Evolutionary conservation across 2,113 vertebrate genomes (phyloP).

Genomic region (Aptenodytes patagonicus): DNA sequence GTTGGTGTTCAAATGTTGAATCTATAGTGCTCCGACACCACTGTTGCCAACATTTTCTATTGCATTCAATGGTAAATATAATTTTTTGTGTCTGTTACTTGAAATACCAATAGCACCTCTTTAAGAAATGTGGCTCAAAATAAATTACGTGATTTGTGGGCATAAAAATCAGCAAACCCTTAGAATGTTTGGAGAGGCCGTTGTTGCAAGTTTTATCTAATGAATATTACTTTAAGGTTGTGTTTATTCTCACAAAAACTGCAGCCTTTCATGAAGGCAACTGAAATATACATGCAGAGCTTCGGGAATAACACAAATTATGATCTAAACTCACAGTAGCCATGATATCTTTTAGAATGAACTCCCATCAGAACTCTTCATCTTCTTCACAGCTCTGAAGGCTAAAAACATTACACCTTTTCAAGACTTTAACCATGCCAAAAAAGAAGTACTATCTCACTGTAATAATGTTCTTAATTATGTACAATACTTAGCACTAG

Average conservation of each 20-base stretch:
- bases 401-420: constrained; percentile 39
- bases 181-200: background rate
- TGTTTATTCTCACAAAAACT: background rate
- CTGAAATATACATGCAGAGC: background rate
- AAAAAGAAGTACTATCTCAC: constrained; percentile 56
- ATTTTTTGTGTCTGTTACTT: background rate
- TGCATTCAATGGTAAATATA: background rate
- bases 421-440: background rate
- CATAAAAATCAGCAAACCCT: background rate
- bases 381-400: constrained; percentile 26
- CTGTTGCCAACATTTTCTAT: background rate
- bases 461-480: constrained; percentile 66
- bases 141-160: background rate
- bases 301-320: background rate
- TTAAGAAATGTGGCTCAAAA: background rate
- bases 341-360: background rate
- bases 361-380: constrained; percentile 2
- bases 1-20: background rate
- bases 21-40: background rate
- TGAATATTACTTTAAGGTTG: background rate
- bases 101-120: background rate
- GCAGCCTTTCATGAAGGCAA: background rate
- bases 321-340: background rate
- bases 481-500: constrained; percentile 57
- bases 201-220: background rate